These are phyloP conservation scores for Zalophus californianus DNA, from an alignment of 2,797 vertebrate genomes.

Conservation along the genomic window DNA sequence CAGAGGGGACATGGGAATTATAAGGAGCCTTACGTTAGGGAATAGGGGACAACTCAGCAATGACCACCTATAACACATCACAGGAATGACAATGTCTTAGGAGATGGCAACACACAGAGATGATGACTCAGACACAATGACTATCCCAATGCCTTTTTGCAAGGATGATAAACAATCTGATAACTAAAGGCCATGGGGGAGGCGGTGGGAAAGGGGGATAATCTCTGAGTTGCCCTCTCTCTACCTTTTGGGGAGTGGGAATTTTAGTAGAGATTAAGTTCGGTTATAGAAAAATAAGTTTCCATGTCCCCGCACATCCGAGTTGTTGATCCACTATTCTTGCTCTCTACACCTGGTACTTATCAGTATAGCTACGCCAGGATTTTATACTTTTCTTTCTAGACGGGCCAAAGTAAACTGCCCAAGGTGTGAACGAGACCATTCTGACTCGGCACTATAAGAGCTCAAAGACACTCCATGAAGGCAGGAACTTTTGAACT, in stretches of 20 bases:
- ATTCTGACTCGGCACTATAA: background rate
- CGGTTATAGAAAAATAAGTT: background rate
- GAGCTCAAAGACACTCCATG: background rate
- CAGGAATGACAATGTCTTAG: background rate
- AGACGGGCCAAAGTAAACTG: background rate
- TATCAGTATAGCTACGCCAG: background rate
- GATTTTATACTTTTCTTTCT: background rate
- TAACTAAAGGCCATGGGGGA: background rate
- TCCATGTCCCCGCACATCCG: background rate
- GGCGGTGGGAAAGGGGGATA: background rate
- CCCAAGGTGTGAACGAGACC: background rate
- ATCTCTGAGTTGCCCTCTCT: background rate
- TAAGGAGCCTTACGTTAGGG: background rate
- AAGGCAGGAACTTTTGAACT: slow-evolving; percentile 67
- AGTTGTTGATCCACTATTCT: background rate
- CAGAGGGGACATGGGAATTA: background rate
- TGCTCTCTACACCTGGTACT: background rate
- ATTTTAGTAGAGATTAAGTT: slow-evolving; percentile 15
- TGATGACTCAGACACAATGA: background rate
- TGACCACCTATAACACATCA: background rate
- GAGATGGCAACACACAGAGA: accelerated
- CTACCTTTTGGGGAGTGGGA: background rate
- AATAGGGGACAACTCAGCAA: background rate
- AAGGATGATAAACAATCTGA: background rate
- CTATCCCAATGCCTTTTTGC: background rate